A percentile compares a stretch with the other conserved stretches of the same genome.
Conservation (phyloP, 2,113 vertebrate species). For the Oriolus oriolus region DNA sequence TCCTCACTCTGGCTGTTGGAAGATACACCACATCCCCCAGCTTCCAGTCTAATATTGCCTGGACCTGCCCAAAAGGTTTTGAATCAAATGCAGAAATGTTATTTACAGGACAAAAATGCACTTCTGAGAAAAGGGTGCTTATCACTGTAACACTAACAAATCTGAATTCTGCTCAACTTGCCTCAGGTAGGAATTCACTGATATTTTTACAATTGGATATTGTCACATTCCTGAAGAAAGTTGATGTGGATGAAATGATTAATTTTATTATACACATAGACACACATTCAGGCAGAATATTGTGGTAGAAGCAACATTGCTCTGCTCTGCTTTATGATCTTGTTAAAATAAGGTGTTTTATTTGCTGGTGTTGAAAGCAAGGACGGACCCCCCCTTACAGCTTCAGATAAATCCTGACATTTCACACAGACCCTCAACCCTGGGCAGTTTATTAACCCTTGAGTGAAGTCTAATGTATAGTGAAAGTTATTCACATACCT, state of each 20-base stretch:
- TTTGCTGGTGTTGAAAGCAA: constrained; percentile 22
- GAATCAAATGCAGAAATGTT: not conserved
- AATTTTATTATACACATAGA: not conserved
- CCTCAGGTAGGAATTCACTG: not conserved
- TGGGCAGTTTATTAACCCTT: constrained; percentile 29
- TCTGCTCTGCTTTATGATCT: not conserved
- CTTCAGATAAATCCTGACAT: not conserved
- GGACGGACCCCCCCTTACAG: not conserved
- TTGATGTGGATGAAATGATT: not conserved
- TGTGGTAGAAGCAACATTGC: not conserved
- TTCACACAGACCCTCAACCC: not conserved
- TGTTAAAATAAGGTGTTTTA: constrained; percentile 14
- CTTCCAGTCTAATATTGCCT: not conserved
- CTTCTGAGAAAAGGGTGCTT: not conserved
- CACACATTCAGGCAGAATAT: not conserved
- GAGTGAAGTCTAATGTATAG: not conserved
- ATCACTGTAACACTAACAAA: not conserved
- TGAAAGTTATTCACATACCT: not conserved
- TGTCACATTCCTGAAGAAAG: not conserved
- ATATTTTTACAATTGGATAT: not conserved
- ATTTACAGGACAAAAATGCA: not conserved
- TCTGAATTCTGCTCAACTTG: not conserved
- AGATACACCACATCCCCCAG: not conserved
- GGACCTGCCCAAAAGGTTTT: not conserved
- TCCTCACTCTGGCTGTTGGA: not conserved